These are phyloP conservation scores for Nephrotoma flavescens DNA, from an alignment of 2,888 invertebrate genomes.

Conservation along the genomic window DNA sequence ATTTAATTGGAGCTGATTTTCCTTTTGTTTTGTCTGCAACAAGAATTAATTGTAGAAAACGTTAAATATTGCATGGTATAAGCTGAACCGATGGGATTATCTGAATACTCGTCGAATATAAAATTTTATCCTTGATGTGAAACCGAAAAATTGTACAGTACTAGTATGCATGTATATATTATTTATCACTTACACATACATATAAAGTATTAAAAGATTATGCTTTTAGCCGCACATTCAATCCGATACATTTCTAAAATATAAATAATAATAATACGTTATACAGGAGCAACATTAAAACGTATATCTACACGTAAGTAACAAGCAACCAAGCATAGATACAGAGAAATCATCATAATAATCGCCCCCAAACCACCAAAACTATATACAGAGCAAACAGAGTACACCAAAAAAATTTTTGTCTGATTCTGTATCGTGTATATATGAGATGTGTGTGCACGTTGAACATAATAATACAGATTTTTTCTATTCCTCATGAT, in stretches of 20 bases:
- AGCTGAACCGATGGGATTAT: background rate
- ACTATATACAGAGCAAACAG: background rate
- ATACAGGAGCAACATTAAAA: background rate
- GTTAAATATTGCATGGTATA: background rate
- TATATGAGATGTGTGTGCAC: background rate
- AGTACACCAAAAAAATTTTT: background rate
- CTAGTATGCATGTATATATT: too few species aligned
- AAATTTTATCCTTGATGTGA: too few species aligned
- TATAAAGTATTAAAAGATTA: background rate
- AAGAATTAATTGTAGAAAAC: background rate
- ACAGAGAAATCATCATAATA: background rate
- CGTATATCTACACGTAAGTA: background rate
- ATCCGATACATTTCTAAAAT: background rate
- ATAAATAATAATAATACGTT: background rate
- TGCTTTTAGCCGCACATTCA: background rate
- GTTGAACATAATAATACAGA: background rate
- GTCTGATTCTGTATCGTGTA: background rate
- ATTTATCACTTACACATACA: background rate
- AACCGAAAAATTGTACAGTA: background rate
- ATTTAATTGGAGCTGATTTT: background rate
- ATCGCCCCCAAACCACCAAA: background rate
- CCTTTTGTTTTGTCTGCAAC: background rate
- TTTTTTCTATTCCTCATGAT: background rate
- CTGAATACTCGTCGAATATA: background rate
- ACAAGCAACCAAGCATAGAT: background rate